Conservation (phyloP, 2,888 invertebrate genomes). For the Apoda limacodes region DNA sequence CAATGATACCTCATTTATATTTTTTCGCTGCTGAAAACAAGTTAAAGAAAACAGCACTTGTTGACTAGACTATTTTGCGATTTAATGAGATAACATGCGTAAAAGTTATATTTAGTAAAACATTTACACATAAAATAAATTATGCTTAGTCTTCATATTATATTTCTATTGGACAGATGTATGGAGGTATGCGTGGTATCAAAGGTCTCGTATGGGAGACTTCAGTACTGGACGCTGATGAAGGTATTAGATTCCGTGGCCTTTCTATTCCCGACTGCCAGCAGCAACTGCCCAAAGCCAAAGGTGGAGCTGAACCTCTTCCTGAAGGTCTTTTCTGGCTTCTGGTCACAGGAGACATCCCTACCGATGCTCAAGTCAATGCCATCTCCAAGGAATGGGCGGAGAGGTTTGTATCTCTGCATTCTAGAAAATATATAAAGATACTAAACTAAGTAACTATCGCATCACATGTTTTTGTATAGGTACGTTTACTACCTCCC, state of each 20-base stretch:
- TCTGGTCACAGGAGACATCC: constrained; percentile 80
- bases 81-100: no score
- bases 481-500: no score
- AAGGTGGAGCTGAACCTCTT: constrained; percentile 77
- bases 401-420: constrained; percentile 39
- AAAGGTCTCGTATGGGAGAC: constrained; percentile 96
- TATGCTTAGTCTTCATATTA: no score
- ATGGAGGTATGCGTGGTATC: constrained; percentile 97
- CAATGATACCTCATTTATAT: no score
- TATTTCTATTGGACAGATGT: constrained; percentile 72
- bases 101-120: no score
- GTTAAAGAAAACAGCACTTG: no score
- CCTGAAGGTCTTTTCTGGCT: constrained; percentile 88
- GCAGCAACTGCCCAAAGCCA: constrained; percentile 76
- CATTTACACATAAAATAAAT: no score
- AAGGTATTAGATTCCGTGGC: constrained; percentile 95
- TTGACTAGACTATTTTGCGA: no score
- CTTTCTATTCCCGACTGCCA: constrained; percentile 89
- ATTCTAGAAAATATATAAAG: not conserved
- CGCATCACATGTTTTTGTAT: constrained; percentile 1
- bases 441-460: not conserved
- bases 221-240: constrained; percentile 93
- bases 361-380: constrained; percentile 76
- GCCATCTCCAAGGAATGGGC: constrained; percentile 88
- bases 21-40: no score